Conservation (phyloP, 2,113 vertebrate genomes). For the Azemiops feae region DNA sequence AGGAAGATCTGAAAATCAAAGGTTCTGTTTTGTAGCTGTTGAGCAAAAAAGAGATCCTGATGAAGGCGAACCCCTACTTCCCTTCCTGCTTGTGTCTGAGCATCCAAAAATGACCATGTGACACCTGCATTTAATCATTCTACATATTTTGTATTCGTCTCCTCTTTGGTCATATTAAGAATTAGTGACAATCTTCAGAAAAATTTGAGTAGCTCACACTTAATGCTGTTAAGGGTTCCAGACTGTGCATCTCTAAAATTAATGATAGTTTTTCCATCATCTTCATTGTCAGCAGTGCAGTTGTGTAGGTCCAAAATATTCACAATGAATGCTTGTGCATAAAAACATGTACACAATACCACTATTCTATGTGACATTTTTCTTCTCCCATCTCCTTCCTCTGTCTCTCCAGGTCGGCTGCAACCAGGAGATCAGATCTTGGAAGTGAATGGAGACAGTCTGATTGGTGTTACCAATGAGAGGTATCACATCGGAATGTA, state of each 20-base stretch:
- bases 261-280: neutral
- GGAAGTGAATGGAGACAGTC: constrained; percentile 87
- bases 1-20: neutral
- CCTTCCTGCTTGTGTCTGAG: neutral
- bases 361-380: constrained; percentile 24
- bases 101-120: neutral
- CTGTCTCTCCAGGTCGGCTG: constrained; percentile 75
- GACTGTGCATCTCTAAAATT: neutral
- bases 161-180: neutral
- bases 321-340: neutral
- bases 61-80: neutral
- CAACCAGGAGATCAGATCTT: constrained; percentile 89
- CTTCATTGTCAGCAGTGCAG: neutral
- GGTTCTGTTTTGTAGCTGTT: neutral
- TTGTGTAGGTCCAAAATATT: neutral
- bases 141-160: neutral
- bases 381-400: neutral
- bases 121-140: neutral
- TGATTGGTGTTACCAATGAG: constrained; percentile 85
- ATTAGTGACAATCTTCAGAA: neutral
- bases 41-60: neutral
- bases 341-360: neutral
- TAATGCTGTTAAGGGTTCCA: neutral
- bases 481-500: constrained; percentile 67
- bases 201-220: neutral